Conservation (phyloP, 1,140 invertebrate genomes). For the Pomacea maculata region DNA sequence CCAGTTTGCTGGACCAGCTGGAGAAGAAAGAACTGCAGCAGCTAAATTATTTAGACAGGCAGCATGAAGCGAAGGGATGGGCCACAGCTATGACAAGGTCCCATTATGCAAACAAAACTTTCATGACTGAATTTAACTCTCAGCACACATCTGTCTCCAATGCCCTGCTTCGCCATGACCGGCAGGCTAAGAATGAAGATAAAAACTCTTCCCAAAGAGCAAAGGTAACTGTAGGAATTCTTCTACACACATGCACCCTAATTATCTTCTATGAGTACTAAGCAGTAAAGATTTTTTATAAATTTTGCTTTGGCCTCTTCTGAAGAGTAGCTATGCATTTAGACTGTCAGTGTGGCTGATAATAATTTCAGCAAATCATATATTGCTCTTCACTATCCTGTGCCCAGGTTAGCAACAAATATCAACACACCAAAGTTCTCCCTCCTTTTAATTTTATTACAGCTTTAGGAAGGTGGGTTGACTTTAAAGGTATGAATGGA, state of each 20-base stretch:
- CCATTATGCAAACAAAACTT: slow-evolving; percentile 47
- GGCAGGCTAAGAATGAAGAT: slow-evolving; percentile 53
- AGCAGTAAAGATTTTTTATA: not conserved
- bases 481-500: too few relatives aligned
- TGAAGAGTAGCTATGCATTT: too few relatives aligned
- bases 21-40: slow-evolving; percentile 52
- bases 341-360: too few relatives aligned
- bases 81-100: slow-evolving; percentile 44
- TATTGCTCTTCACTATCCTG: too few relatives aligned
- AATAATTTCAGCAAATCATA: too few relatives aligned
- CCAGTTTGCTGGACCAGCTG: slow-evolving; percentile 42
- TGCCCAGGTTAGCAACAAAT: too few relatives aligned
- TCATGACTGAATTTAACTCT: slow-evolving; percentile 59
- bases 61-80: slow-evolving; percentile 44
- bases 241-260: not conserved
- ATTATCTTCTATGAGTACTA: not conserved
- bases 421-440: too few relatives aligned
- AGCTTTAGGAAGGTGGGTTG: too few relatives aligned
- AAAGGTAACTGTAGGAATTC: not conserved
- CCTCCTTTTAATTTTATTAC: too few relatives aligned
- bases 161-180: slow-evolving; percentile 60
- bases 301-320: not conserved
- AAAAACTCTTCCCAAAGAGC: slow-evolving; percentile 11
- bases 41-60: slow-evolving; percentile 51
- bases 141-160: slow-evolving; percentile 64